Evolutionary conservation across 30 jellyfish, hydroid and myxozoan genomes (phyloP).

Genomic region (Aurelia aurita complex sp. Pacific): DNA sequence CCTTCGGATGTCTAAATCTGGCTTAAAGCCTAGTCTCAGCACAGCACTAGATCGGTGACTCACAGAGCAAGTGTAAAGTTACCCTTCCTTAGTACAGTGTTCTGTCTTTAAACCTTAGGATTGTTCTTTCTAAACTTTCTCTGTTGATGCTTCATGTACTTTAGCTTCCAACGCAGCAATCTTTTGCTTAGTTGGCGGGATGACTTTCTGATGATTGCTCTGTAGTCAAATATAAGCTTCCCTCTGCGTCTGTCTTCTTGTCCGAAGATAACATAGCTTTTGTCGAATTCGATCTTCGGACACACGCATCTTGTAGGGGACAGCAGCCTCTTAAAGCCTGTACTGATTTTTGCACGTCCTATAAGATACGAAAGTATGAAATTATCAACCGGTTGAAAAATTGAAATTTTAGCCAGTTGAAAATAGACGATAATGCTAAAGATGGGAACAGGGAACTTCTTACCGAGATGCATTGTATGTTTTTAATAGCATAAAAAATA

Average conservation of each 20-base stretch:
- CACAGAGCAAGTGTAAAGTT: no score
- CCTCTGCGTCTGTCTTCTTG: slow-evolving; percentile 48
- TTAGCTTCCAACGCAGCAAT: slow-evolving; percentile 46
- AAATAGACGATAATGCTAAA: no score
- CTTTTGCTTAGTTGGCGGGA: slow-evolving; percentile 15
- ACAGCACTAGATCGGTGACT: no score
- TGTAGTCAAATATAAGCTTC: slow-evolving; percentile 36
- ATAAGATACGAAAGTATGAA: background rate
- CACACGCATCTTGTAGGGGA: slow-evolving; percentile 73
- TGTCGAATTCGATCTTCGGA: slow-evolving; percentile 84
- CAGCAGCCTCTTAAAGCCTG: slow-evolving; percentile 47
- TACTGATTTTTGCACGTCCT: slow-evolving; percentile 56
- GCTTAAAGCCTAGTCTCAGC: no score
- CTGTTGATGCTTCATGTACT: slow-evolving; percentile 12
- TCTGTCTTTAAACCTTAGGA: background rate
- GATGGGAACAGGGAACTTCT: no score
- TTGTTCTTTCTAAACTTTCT: slow-evolving; percentile 14
- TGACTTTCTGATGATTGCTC: slow-evolving; percentile 1
- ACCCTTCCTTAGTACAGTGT: no score
- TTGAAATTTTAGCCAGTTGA: no score
- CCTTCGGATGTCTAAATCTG: no score
- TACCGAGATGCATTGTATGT: no score
- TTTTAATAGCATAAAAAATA: no score
- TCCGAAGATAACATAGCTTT: slow-evolving; percentile 64
- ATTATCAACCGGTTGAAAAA: no score